A percentile compares a stretch with the other conserved stretches of the same genome.
These are phyloP conservation scores for Papilio xuthus DNA, from an alignment of 1,140 invertebrate genomes.

Conservation along the genomic window DNA sequence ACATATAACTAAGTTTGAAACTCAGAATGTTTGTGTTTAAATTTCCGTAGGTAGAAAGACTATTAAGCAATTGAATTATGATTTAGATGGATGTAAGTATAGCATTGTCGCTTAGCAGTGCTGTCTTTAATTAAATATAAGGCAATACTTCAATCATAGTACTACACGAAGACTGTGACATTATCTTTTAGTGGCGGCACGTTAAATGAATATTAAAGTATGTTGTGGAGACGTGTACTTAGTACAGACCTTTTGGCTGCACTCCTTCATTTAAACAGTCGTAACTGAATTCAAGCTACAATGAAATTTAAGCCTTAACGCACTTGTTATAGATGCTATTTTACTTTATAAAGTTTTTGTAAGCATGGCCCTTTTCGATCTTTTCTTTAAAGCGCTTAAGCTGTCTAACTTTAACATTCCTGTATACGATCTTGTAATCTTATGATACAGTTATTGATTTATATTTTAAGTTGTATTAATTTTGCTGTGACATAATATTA, in stretches of 20 bases:
- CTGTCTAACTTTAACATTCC: constrained; percentile 50
- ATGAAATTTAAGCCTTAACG: constrained; percentile 39
- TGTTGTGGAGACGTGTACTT: constrained; percentile 42
- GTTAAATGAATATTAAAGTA: constrained; percentile 62
- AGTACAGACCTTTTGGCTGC: constrained; percentile 52
- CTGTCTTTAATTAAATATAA: constrained; percentile 40
- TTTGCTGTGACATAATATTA: constrained; percentile 29
- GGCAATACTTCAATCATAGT: constrained; percentile 45
- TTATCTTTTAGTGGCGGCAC: constrained; percentile 51
- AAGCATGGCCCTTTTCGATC: constrained; percentile 43
- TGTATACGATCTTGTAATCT: constrained; percentile 47
- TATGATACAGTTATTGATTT: constrained; percentile 39
- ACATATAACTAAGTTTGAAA: too few relatives aligned
- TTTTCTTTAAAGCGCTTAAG: constrained; percentile 39
- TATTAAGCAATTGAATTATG: not conserved
- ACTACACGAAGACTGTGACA: constrained; percentile 43
- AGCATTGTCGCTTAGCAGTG: constrained; percentile 10
- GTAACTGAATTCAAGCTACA: constrained; percentile 37
- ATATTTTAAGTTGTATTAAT: constrained; percentile 34
- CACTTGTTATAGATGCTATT: not conserved
- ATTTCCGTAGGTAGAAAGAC: not conserved
- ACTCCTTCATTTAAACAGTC: constrained; percentile 55
- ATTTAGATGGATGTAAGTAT: not conserved
- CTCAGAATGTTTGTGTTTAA: too few relatives aligned
- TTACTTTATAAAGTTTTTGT: not conserved